Evolutionary conservation across 2,888 invertebrate genomes (phyloP).

Genomic region (Drosophila diplacantha): DNA sequence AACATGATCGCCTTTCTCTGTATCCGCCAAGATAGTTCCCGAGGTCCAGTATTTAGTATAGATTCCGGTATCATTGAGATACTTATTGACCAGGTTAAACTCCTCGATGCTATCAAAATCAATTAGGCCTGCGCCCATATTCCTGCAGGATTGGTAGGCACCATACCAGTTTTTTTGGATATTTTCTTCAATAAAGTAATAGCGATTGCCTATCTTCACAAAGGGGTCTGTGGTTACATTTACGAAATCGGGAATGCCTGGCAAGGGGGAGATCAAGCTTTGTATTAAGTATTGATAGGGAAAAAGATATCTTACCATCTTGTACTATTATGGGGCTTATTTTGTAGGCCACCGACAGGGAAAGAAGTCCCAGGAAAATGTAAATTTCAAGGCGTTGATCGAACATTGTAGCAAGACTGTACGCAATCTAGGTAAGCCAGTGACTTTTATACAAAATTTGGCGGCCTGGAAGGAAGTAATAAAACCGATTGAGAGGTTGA

Average conservation of each 20-base stretch:
- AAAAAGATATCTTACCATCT: too few relatives aligned
- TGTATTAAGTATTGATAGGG: too few relatives aligned
- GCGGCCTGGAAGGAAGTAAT: too few relatives aligned
- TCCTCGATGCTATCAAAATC: neutral
- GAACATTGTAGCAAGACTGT: slow-evolving; percentile 1
- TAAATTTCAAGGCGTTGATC: neutral
- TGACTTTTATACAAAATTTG: slow-evolving; percentile 4
- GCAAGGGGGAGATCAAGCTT: neutral
- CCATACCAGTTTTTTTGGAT: neutral
- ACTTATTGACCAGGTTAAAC: neutral
- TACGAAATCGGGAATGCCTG: slow-evolving; percentile 3
- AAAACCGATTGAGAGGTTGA: neutral
- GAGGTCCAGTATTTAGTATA: neutral
- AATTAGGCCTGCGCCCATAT: neutral
- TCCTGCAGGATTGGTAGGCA: neutral
- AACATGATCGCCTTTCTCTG: neutral
- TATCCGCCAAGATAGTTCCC: neutral
- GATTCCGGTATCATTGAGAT: neutral
- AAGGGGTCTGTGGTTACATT: slow-evolving; percentile 4
- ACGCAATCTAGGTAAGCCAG: too few relatives aligned
- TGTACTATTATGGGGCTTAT: neutral
- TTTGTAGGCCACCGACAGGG: slow-evolving; percentile 6
- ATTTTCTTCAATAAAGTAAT: neutral
- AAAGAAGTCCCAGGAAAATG: neutral
- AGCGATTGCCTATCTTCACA: slow-evolving; percentile 6